phyloP scores from a whole-genome alignment of 2,797 vertebrate species.

The Lutjanus campechanus region DNA sequence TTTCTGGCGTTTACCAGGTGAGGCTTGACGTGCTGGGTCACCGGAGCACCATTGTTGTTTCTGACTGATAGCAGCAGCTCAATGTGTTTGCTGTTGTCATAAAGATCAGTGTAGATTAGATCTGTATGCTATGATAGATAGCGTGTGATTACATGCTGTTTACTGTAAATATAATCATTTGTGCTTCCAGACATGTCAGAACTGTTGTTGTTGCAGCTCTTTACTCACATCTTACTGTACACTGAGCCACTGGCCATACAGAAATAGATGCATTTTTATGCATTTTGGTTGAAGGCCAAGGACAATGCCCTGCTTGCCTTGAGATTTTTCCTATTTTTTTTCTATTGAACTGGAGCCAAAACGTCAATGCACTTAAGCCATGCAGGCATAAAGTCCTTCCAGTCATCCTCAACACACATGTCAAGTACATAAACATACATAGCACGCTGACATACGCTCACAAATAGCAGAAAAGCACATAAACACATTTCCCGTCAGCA shows the following conservation, averaged over 20 bases:
- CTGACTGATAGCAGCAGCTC: constrained; percentile 6
- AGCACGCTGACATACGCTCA: constrained; percentile 19
- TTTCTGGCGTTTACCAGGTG: constrained; percentile 95
- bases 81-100: background rate
- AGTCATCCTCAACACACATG: constrained; percentile 46
- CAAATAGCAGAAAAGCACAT: constrained; percentile 40
- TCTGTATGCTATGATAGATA: background rate
- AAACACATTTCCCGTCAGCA: constrained; percentile 53
- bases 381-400: constrained; percentile 30
- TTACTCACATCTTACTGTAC: constrained; percentile 15
- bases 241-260: constrained; percentile 9
- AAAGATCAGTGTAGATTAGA: constrained; percentile 1
- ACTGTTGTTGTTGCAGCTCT: constrained; percentile 17
- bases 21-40: constrained; percentile 23
- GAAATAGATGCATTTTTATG: constrained; percentile 18
- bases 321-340: constrained; percentile 17
- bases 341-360: constrained; percentile 30
- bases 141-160: background rate
- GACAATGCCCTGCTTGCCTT: constrained; percentile 1
- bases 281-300: constrained; percentile 40
- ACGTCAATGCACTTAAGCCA: constrained; percentile 43
- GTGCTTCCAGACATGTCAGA: constrained; percentile 17
- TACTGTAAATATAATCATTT: constrained; percentile 13
- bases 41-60: background rate
- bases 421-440: constrained; percentile 38